Conservation (phyloP, 2,113 vertebrate genomes). For the Laterallus jamaicensis region DNA sequence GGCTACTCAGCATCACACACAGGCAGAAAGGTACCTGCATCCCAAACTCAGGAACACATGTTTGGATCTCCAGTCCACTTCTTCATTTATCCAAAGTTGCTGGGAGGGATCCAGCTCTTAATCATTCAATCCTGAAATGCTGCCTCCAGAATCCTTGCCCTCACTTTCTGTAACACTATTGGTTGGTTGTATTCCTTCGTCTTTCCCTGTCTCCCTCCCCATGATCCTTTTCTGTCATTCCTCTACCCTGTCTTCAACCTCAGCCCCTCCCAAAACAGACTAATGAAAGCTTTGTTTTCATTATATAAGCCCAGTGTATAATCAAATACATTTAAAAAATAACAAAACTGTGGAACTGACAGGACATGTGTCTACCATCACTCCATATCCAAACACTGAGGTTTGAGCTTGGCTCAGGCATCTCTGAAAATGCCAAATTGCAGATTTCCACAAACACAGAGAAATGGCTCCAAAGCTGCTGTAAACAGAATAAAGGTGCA, state of each 20-base stretch:
- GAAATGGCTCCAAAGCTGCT: background rate
- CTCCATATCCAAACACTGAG: slow-evolving; percentile 61
- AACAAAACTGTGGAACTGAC: slow-evolving; percentile 40
- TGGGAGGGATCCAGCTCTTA: background rate
- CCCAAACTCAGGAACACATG: background rate
- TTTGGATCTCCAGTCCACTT: background rate
- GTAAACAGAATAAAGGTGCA: slow-evolving; percentile 57
- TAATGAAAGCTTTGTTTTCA: slow-evolving; percentile 38
- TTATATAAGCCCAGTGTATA: slow-evolving; percentile 6
- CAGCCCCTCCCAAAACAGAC: background rate
- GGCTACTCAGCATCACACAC: background rate
- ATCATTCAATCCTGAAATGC: background rate
- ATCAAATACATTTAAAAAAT: slow-evolving; percentile 44
- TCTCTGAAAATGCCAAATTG: slow-evolving; percentile 23
- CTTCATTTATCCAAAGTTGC: background rate
- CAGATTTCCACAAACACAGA: slow-evolving; percentile 13
- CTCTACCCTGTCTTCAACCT: background rate
- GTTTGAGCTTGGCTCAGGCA: slow-evolving; percentile 34
- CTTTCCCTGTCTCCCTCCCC: background rate
- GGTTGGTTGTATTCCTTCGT: background rate
- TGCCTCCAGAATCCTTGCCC: background rate
- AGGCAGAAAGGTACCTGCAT: background rate
- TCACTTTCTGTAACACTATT: background rate
- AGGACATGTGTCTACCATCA: slow-evolving; percentile 56
- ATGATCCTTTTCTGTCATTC: background rate